Conservation (phyloP, 2,797 vertebrate genomes). For the Micromesistius poutassou region DNA sequence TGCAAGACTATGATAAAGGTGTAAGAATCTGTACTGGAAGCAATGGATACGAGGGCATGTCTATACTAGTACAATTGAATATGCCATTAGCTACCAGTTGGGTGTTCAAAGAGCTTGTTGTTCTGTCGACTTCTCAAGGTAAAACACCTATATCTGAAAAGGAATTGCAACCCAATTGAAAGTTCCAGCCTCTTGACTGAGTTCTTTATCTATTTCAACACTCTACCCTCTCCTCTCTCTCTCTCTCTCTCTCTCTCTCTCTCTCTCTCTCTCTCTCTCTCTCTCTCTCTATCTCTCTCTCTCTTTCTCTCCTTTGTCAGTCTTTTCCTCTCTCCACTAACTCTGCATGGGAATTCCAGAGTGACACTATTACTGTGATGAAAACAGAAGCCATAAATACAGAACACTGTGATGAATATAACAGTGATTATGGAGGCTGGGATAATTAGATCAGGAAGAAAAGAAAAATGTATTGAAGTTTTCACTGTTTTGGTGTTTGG, state of each 20-base stretch:
- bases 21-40: not conserved
- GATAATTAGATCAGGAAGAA: slow-evolving; percentile 77
- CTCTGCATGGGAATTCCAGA: slow-evolving; percentile 75
- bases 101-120: not conserved
- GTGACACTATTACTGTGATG: slow-evolving; percentile 79
- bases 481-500: slow-evolving; percentile 74
- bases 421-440: slow-evolving; percentile 76
- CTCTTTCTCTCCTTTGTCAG: not conserved
- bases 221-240: slow-evolving; percentile 19
- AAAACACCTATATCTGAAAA: not conserved
- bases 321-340: slow-evolving; percentile 24
- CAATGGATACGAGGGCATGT: not conserved
- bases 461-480: slow-evolving; percentile 71
- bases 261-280: slow-evolving; percentile 28
- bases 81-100: not conserved
- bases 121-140: not conserved
- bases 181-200: not conserved
- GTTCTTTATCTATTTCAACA: not conserved
- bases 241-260: slow-evolving; percentile 23
- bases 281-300: slow-evolving; percentile 12
- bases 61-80: not conserved
- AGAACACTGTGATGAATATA: slow-evolving; percentile 80
- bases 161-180: not conserved
- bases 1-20: not conserved
- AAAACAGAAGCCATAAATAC: slow-evolving; percentile 83